Base-by-base conservation (phyloP, 2,888 invertebrate genomes). In the Mesopsocus fuscifrons region DNA sequence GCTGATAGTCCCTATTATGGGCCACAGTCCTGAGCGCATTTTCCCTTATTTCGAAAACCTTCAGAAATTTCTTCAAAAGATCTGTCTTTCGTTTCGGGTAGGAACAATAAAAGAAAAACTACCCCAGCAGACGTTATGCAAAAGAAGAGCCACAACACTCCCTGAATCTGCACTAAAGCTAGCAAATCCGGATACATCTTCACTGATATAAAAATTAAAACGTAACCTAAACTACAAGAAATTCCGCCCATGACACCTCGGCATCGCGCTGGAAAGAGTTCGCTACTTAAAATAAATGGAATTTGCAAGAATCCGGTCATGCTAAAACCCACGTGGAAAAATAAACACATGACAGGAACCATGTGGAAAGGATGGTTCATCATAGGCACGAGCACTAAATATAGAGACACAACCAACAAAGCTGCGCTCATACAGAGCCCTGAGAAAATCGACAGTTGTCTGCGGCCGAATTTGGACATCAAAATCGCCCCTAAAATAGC, bases 281-380 rank as follows among this genome's bases (percentile, higher is more conserved):
- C 79, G 2, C 77, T 77, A 0, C 74, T 77, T 71, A 80, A 72
- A 21, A 79, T 72, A 77, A 78, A 79, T 0, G 79, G 79, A 3
- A 80, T 61, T 18, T 78, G 79, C 1, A 79, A 57, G 57, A 76
- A 77, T 0, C 79, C 79, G 2, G 78, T 66, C 78, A 78, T 80
- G 47, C 76, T 76, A 52, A 74, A 74, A 1, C 73, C 71, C 0
- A 80, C 78, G 55, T 79, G 77, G 13, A 72, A 61, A 21, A 77
- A 59, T 1, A 80, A 66, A 49, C 77, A 76, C 0, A 72, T 61
- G 2, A 78, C 54, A 20, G 68, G 67, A 13, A 68, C 50, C 53
- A 63, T 60, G 1, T 61, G 49, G 17, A 57, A 50, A 2, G 53
- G 55, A 11, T 54, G 49, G 34, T 56, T 47, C 2, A 59, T 16